Percentiles rank a stretch among this genome's conserved stretches.
These are phyloP conservation scores for Amia ocellicauda DNA, from an alignment of 2,113 vertebrate species.

Conservation along the genomic window DNA sequence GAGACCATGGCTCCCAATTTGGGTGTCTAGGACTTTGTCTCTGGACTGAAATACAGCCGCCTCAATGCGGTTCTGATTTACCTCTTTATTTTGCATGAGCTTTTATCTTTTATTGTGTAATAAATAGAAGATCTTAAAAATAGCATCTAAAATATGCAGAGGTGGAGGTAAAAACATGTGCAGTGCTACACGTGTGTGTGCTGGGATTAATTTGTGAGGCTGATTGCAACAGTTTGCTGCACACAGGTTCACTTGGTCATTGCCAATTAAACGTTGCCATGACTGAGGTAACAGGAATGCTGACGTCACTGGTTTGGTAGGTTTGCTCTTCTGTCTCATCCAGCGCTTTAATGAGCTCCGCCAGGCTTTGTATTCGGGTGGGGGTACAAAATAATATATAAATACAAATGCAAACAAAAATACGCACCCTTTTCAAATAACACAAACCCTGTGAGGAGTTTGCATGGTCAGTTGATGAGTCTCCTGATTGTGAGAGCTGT, in stretches of 20 bases:
- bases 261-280: constrained; percentile 25
- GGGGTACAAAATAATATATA: too few relatives aligned
- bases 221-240: too few relatives aligned
- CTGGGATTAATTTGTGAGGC: too few relatives aligned
- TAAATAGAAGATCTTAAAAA: background rate
- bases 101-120: background rate
- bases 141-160: background rate
- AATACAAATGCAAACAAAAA: too few relatives aligned
- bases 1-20: too few relatives aligned
- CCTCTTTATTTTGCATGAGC: too few relatives aligned
- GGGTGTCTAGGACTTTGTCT: too few relatives aligned
- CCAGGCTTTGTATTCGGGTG: background rate
- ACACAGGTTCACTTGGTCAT: too few relatives aligned
- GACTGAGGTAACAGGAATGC: constrained; percentile 18
- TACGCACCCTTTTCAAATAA: background rate
- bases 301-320: constrained; percentile 23
- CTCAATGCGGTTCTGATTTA: too few relatives aligned
- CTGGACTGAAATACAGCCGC: too few relatives aligned
- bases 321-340: constrained; percentile 8
- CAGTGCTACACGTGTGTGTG: background rate
- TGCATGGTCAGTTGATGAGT: background rate
- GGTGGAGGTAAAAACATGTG: background rate
- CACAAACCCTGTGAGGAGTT: constrained; percentile 4
- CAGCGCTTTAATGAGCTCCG: constrained; percentile 22
- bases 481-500: too few relatives aligned